These are phyloP conservation scores for Patella depressa DNA, from an alignment of 2,888 invertebrate species.

Conservation along the genomic window DNA sequence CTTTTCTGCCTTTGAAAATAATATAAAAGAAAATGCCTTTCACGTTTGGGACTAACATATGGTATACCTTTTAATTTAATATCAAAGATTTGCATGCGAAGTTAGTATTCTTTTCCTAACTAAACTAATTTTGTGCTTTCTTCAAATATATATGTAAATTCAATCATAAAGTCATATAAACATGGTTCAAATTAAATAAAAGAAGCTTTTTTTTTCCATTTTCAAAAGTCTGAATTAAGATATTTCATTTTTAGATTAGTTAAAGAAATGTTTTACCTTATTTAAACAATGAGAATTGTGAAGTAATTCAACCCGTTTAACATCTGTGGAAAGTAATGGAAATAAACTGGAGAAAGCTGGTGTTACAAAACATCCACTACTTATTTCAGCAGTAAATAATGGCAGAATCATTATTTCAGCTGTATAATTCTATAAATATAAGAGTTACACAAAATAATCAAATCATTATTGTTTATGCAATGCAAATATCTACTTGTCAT, in stretches of 20 bases:
- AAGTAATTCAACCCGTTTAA: slow-evolving; percentile 56
- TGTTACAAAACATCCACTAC: slow-evolving; percentile 77
- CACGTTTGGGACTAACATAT: no score
- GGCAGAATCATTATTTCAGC: slow-evolving; percentile 78
- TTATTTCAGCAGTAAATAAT: slow-evolving; percentile 76
- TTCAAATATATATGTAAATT: no score
- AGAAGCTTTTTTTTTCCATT: no score
- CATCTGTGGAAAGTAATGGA: slow-evolving; percentile 73
- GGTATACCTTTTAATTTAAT: no score
- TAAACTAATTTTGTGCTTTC: no score
- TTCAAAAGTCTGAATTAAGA: background rate
- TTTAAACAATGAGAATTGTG: slow-evolving; percentile 33
- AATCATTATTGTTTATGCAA: no score
- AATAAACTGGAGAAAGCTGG: slow-evolving; percentile 77
- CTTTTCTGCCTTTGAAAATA: slow-evolving; percentile 20
- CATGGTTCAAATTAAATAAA: no score
- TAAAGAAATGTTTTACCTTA: background rate
- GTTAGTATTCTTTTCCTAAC: no score
- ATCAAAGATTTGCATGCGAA: no score
- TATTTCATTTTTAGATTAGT: background rate
- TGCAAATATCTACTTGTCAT: no score
- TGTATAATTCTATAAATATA: slow-evolving; percentile 75
- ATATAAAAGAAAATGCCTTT: background rate
- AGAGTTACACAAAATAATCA: no score
- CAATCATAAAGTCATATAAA: no score